Percentiles rank a stretch among this genome's conserved stretches.
phyloP scores from a whole-genome alignment of 2,113 vertebrate genomes.

The Xerus inauris region DNA sequence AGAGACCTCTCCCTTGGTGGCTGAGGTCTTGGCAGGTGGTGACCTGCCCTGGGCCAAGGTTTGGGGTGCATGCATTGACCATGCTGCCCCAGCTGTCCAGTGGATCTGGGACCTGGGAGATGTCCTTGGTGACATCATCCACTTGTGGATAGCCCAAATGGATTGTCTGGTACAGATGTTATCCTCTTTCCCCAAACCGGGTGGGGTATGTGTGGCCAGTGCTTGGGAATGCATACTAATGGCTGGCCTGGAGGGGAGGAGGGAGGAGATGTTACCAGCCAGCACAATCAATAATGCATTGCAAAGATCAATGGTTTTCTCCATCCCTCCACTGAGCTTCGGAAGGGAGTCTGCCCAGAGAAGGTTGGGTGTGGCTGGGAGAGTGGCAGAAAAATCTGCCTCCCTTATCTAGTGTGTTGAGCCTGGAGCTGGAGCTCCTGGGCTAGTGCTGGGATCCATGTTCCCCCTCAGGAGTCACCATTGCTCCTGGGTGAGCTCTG shows the following conservation, averaged over 20 bases:
- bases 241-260: neutral
- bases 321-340: neutral
- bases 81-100: neutral
- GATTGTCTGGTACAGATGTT: neutral
- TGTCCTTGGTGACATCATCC: neutral
- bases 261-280: neutral
- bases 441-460: neutral
- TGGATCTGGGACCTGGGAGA: neutral
- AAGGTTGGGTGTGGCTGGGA: neutral
- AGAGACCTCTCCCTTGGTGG: neutral
- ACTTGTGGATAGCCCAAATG: neutral
- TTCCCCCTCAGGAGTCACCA: neutral
- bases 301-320: conserved; percentile 55
- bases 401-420: neutral
- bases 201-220: neutral
- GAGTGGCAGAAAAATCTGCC: neutral
- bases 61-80: neutral
- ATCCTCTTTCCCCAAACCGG: neutral
- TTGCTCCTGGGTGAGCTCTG: neutral
- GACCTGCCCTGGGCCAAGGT: neutral
- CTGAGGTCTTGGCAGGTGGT: neutral
- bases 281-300: conserved; percentile 62
- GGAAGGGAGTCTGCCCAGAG: neutral
- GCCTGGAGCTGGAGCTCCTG: neutral
- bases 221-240: neutral